Conservation (phyloP, 2,888 invertebrate species). For the Tachina fera region DNA sequence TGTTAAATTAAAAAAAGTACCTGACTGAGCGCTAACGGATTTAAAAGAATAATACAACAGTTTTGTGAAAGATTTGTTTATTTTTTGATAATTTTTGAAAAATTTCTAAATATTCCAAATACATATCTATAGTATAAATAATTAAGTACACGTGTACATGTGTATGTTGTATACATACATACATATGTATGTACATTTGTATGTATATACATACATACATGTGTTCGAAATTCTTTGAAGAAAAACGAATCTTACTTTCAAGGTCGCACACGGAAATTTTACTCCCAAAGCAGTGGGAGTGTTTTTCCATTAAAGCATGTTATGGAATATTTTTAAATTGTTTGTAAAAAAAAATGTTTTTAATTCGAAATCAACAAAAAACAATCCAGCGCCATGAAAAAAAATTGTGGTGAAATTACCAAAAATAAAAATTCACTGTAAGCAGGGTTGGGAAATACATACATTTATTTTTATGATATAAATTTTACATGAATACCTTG, state of each 20-base stretch:
- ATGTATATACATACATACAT: background rate
- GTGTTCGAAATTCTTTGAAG: background rate
- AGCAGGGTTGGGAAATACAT: background rate
- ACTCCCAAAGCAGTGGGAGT: background rate
- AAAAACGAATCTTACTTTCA: conserved; percentile 11
- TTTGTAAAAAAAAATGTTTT: conserved; percentile 11
- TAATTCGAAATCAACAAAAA: background rate
- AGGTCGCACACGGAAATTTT: conserved; percentile 18
- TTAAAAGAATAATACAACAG: background rate
- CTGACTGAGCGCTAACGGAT: background rate
- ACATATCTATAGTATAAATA: background rate
- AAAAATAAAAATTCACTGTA: conserved; percentile 9
- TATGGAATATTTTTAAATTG: conserved; percentile 11
- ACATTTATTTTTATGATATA: too few relatives aligned
- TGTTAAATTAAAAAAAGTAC: background rate
- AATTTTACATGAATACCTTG: too few relatives aligned
- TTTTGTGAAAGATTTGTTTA: background rate
- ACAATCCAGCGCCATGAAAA: background rate
- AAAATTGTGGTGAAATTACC: conserved; percentile 23
- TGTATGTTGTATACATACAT: too few relatives aligned
- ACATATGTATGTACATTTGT: too few relatives aligned
- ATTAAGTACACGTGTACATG: background rate
- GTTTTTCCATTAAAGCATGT: conserved; percentile 32
- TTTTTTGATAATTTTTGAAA: background rate
- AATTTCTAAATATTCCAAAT: background rate